Base-by-base conservation (phyloP, 2,888 invertebrate genomes). In the Eustalomyia histrio region DNA sequence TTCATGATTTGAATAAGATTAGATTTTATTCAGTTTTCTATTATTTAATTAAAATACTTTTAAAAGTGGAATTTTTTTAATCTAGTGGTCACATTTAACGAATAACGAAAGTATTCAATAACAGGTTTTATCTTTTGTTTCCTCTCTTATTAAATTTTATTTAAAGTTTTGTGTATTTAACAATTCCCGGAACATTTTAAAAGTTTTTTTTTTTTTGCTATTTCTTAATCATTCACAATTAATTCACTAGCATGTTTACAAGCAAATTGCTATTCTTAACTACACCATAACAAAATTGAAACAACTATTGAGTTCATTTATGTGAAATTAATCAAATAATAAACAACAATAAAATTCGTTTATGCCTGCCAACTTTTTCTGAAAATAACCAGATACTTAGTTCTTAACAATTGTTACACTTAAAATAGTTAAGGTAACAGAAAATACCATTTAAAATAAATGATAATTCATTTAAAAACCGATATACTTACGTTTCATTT, bases 91-190 rank as follows among this genome's bases (percentile, higher is more conserved):
- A 39, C 17, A 1, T 29, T 29, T 10, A 58, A 58, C 10, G 7
- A 60, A 39, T 39, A 60, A 60, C 39, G 60, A 60, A 60, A 60
- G 60, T 60, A 18, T 39, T 60, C 33, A 39, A 39, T 39, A 60
- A 35, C 39, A 12, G 39, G 35, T 60, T 60, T 7, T 18, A 9
- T 39, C 29, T 29, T 29, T 29, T 4, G 7, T 29, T 29, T 29
- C 1, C 7, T 29, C 29, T 29, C 29, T 29, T 29, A 7, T 29
- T 6, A 3, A 29, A 1, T 29, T 29, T 29, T 29, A 29, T 7
- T 29, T 29, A 29, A 4, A 47, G 33, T 21, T 60, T 21, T 35
- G 7, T 69, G 18, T 47, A 47, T 14, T 47, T 47, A n/a, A 47
- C 43, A 47, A 6, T 47, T 47, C 43, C 43, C 43, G 43, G 43